Evolutionary conservation across 2,797 vertebrate species (phyloP), one percentile per base, ranked within the genome.

Genomic region (Xiphorhynchus erythropygius): DNA sequence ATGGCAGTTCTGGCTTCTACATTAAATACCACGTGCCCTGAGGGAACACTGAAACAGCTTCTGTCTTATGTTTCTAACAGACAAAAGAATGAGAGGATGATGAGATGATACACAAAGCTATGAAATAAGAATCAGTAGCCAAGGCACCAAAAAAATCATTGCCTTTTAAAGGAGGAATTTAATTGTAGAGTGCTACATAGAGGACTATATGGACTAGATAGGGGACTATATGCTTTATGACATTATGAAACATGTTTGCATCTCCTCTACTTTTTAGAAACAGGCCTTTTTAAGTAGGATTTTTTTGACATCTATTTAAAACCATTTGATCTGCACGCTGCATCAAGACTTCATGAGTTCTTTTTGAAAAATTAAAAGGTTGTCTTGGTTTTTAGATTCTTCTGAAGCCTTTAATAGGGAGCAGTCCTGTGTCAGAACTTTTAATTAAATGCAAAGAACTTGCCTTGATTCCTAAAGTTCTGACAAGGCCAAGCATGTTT

Each of bases 391-490:
- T 94, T 84, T 53, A 76, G 42, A 68, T 59, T 65, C 52, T 73
- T 92, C 69, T 93, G 82, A 87, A 91, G 78, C 47, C 32, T 76
- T 79, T 91, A 82, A 73, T 32, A 94, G 59, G 35, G 42, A 87
- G 59, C 46, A 78, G 46, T 69, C 46, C 63, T 82, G n/a, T 55
- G 30, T 68, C 67, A 82, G 75, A 79, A 57, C 35, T 76, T 76
- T 55, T 60, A 89, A 89, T 59, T 73, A 91, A 82, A 65, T 8
- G 19, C 47, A 82, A 84, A 79, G n/a, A 82, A 73, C 57, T 33
- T 82, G 24, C 69, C 35, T 94, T 69, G 63, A 68, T 75, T 89
- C 55, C 71, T 85, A 59, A 83, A 84, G 28, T 52, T 63, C 59
- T 76, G 87, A 53, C 57, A 84, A 89, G 39, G 59, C 60, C 52